A percentile compares a stretch with the other conserved stretches of the same genome.
Evolutionary conservation across 1,140 invertebrate species (phyloP).

Genomic region (Zaprionus nigranus): DNA sequence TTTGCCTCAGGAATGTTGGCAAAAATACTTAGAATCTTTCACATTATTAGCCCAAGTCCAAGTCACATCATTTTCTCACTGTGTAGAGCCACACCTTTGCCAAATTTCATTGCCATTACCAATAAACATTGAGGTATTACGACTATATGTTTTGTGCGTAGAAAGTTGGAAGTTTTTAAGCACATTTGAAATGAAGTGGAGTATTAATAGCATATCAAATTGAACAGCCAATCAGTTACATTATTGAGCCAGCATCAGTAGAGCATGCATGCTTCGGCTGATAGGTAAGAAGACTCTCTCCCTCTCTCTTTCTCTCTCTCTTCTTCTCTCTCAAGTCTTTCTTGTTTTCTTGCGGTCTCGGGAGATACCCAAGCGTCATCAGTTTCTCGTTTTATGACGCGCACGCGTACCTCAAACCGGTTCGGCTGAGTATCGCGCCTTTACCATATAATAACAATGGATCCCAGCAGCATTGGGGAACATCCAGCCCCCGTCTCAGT

Average conservation of each 20-base stretch:
- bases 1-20: background rate
- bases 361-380: conserved; percentile 73
- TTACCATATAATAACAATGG: conserved; percentile 22
- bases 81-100: background rate
- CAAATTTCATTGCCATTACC: background rate
- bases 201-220: background rate
- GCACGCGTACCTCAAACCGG: conserved; percentile 54
- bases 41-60: background rate
- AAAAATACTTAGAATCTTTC: background rate
- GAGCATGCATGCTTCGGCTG: conserved; percentile 24
- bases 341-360: conserved; percentile 68
- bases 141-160: background rate
- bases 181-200: background rate
- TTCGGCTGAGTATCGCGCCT: conserved; percentile 19
- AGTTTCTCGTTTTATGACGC: conserved; percentile 43
- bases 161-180: background rate
- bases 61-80: background rate
- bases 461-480: conserved; percentile 20
- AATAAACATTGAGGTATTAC: background rate
- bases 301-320: background rate
- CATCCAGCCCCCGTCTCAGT: conserved; percentile 10
- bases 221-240: background rate
- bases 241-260: background rate
- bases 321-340: conserved; percentile 6
- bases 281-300: background rate